A percentile compares a stretch with the other conserved stretches of the same genome.
phyloP scores from a whole-genome alignment of 2,888 invertebrate genomes.

The Drosophila infuscata region DNA sequence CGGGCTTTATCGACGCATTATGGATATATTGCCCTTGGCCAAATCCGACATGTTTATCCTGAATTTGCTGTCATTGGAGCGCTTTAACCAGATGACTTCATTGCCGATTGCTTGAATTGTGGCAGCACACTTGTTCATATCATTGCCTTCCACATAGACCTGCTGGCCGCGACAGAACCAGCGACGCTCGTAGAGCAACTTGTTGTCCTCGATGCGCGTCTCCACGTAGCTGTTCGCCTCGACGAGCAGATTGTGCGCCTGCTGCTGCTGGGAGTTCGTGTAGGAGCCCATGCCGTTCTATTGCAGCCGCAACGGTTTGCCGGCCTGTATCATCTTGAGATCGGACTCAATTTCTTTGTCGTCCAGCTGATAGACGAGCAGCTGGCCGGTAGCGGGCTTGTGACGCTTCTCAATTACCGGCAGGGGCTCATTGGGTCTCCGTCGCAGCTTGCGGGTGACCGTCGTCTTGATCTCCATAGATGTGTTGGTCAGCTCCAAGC shows the following conservation, averaged over 20 bases:
- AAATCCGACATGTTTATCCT: constrained; percentile 94
- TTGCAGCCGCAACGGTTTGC: constrained; percentile 86
- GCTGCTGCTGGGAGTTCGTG: constrained; percentile 62
- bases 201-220: constrained; percentile 97
- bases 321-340: constrained; percentile 91
- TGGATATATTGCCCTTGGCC: constrained; percentile 94
- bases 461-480: constrained; percentile 97
- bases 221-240: constrained; percentile 88
- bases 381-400: constrained; percentile 92
- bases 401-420: constrained; percentile 95
- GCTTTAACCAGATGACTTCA: constrained; percentile 96
- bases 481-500: constrained; percentile 95
- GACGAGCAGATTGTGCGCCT: constrained; percentile 68
- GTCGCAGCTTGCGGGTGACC: constrained; percentile 96
- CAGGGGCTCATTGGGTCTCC: constrained; percentile 97
- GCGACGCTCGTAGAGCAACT: constrained; percentile 95
- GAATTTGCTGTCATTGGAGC: constrained; percentile 91
- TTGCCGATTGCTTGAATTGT: constrained; percentile 96
- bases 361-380: constrained; percentile 94
- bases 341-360: constrained; percentile 96
- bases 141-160: constrained; percentile 95
- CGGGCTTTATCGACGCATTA: constrained; percentile 89
- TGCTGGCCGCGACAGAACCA: constrained; percentile 98
- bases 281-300: constrained; percentile 82
- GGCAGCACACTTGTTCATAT: constrained; percentile 93